phyloP scores from a whole-genome alignment of 1,140 invertebrate genomes.

The Nomia melanderi region DNA sequence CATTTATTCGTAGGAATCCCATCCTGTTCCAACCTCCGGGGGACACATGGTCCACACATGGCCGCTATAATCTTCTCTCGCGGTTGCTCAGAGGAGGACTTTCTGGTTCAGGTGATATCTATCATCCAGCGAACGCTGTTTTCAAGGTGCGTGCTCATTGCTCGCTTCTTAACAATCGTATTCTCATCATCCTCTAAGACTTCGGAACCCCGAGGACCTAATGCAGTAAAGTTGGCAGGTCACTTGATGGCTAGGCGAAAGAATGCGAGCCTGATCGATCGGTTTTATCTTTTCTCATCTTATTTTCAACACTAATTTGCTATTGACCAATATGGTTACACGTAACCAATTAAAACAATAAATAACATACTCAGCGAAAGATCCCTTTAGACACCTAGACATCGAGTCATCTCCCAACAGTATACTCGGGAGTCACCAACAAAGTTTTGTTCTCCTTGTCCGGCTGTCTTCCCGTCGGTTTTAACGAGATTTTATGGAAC shows the following conservation, averaged over 20 bases:
- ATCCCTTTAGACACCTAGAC: background rate
- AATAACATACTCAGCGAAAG: too few species aligned
- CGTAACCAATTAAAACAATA: too few species aligned
- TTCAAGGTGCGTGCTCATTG: slow-evolving; percentile 70
- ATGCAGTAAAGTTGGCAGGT: too few species aligned
- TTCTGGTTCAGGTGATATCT: slow-evolving; percentile 72
- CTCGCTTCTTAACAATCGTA: background rate
- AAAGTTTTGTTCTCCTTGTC: background rate
- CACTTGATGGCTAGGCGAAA: too few species aligned
- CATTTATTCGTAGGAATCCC: slow-evolving; percentile 61
- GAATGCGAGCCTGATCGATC: too few species aligned
- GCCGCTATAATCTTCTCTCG: slow-evolving; percentile 70
- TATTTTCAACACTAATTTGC: too few species aligned
- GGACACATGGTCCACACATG: slow-evolving; percentile 65
- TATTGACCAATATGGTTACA: too few species aligned
- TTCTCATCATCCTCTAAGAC: background rate
- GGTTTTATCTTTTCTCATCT: too few species aligned
- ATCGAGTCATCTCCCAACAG: too few species aligned
- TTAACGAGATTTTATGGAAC: slow-evolving; percentile 10
- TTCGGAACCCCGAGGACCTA: too few species aligned
- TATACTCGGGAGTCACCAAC: background rate
- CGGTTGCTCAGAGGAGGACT: slow-evolving; percentile 71
- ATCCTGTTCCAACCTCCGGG: slow-evolving; percentile 50
- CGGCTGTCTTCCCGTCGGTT: background rate
- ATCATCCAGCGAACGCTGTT: slow-evolving; percentile 69